These are phyloP conservation scores for Rhinichthys klamathensis DNA, from an alignment of 2,113 vertebrate species.

Conservation along the genomic window DNA sequence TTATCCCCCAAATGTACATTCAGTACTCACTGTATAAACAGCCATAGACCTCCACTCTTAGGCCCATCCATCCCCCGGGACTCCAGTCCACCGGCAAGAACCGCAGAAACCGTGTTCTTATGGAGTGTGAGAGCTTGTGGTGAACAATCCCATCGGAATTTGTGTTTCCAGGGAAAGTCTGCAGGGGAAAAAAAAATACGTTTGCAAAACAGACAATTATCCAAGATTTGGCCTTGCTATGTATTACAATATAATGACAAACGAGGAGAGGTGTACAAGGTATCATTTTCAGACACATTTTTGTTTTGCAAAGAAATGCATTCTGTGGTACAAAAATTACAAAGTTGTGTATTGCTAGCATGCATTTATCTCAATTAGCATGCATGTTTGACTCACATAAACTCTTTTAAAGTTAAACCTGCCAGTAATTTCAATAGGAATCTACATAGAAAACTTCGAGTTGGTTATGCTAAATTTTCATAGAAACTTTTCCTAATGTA, in stretches of 20 bases:
- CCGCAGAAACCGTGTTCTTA: slow-evolving; percentile 81
- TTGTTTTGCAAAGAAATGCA: neutral
- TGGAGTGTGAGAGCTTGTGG: slow-evolving; percentile 79
- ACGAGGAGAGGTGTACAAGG: neutral
- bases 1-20: neutral
- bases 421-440: too few species aligned
- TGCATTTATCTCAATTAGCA: too few species aligned
- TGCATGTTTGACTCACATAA: too few species aligned
- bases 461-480: too few species aligned
- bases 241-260: neutral
- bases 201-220: neutral
- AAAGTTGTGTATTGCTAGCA: too few species aligned
- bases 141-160: slow-evolving; percentile 82
- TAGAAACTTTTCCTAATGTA: neutral
- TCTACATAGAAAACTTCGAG: too few species aligned
- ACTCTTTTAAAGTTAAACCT: too few species aligned
- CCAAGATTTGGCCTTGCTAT: neutral
- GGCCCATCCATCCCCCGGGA: slow-evolving; percentile 74
- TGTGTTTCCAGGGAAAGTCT: slow-evolving; percentile 83
- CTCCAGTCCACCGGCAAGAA: slow-evolving; percentile 84
- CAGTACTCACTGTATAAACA: slow-evolving; percentile 86
- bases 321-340: neutral
- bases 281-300: too few species aligned
- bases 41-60: slow-evolving; percentile 83
- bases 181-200: neutral